A percentile compares a stretch with the other conserved stretches of the same genome.
Conservation (phyloP, 2,888 invertebrate species). For the Tipula confusa region DNA sequence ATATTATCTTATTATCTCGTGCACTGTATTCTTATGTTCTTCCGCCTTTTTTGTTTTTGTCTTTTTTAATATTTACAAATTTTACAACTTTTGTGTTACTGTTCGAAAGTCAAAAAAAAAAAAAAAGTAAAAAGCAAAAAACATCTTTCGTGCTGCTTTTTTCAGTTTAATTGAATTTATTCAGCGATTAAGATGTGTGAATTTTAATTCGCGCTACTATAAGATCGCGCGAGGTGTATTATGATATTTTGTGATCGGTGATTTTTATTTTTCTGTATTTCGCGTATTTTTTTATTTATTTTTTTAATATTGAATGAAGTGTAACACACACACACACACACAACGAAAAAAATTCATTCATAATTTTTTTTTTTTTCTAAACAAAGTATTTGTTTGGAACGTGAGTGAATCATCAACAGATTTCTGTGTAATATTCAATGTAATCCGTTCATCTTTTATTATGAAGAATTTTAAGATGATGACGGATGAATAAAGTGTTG, state of each 20-base stretch:
- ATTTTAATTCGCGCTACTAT: neutral
- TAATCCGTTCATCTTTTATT: neutral
- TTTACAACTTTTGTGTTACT: constrained; percentile 3
- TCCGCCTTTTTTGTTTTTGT: neutral
- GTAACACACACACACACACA: neutral
- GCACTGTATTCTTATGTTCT: neutral
- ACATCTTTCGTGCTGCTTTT: neutral
- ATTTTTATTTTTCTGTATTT: neutral
- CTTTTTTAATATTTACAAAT: constrained; percentile 3
- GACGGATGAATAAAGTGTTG: neutral
- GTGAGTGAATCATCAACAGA: neutral
- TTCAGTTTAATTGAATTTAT: constrained; percentile 20
- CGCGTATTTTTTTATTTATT: neutral
- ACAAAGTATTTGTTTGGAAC: neutral
- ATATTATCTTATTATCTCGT: neutral
- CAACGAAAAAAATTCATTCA: neutral
- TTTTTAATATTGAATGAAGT: neutral
- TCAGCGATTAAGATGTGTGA: constrained; percentile 6
- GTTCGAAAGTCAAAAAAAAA: constrained; percentile 10
- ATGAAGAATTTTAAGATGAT: neutral
- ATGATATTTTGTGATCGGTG: neutral
- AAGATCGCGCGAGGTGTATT: neutral
- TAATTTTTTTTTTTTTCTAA: neutral
- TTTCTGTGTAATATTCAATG: neutral
- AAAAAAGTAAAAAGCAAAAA: too few species aligned